These are phyloP conservation scores for Spicauda simplicius DNA, from an alignment of 2,888 invertebrate species.

Conservation along the genomic window DNA sequence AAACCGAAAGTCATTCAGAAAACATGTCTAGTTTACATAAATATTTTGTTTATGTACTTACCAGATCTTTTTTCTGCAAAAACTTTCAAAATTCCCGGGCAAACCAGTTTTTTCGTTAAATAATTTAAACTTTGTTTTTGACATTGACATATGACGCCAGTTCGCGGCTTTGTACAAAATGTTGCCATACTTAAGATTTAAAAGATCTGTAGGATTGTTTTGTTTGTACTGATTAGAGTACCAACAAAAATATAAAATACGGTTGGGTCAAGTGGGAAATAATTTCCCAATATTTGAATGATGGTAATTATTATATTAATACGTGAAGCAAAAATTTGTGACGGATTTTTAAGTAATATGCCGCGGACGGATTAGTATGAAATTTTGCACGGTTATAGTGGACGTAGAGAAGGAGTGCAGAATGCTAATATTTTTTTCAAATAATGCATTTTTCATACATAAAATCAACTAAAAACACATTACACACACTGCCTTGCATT, in stretches of 20 bases:
- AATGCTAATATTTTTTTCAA: no score
- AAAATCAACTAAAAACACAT: no score
- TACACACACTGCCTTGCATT: no score
- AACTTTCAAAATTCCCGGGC: slow-evolving; percentile 19
- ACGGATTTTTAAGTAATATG: no score
- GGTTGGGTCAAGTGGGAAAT: slow-evolving; percentile 33
- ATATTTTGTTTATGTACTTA: slow-evolving; percentile 33
- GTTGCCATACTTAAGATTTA: slow-evolving; percentile 26
- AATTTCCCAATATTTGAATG: slow-evolving; percentile 39
- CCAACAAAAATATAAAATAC: slow-evolving; percentile 21
- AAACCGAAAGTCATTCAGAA: slow-evolving; percentile 10
- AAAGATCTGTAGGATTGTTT: slow-evolving; percentile 32
- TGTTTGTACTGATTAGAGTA: slow-evolving; percentile 36
- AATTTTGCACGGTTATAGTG: no score
- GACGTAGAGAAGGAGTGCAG: no score
- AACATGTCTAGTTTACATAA: slow-evolving; percentile 23
- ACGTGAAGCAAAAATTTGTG: no score
- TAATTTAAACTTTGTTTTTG: slow-evolving; percentile 33
- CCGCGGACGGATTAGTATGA: no score
- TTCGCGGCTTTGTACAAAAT: slow-evolving; percentile 20
- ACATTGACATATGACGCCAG: slow-evolving; percentile 36
- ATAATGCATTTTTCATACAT: no score
- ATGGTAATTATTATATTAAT: no score
- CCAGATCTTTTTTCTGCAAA: slow-evolving; percentile 37
- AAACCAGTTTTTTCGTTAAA: slow-evolving; percentile 26